Conservation (phyloP, 2,797 vertebrate genomes). For the Oryzias dopingdopingensis region DNA sequence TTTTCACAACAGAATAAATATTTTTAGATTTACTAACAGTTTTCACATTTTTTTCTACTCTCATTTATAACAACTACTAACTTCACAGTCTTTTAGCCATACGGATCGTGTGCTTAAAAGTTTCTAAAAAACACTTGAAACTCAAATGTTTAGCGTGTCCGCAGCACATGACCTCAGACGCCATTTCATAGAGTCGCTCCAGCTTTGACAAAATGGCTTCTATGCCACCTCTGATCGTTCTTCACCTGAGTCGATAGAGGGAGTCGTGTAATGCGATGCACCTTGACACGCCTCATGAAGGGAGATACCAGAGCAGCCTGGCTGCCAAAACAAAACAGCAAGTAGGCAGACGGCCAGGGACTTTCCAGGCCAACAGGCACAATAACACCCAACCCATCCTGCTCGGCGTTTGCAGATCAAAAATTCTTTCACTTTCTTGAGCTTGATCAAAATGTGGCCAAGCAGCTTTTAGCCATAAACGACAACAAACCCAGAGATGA, state of each 20-base stretch:
- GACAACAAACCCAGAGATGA: background rate
- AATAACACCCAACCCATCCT: conserved; percentile 1
- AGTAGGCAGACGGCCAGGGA: background rate
- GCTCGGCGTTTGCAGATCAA: background rate
- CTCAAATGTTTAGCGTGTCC: too few relatives aligned
- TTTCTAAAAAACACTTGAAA: too few relatives aligned
- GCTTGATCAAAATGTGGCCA: too few relatives aligned
- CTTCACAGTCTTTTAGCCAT: too few relatives aligned
- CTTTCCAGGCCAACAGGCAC: background rate
- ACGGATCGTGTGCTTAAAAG: too few relatives aligned
- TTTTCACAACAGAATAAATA: too few relatives aligned
- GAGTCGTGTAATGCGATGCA: conserved; percentile 1
- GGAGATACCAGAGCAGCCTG: conserved; percentile 24
- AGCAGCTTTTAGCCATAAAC: background rate
- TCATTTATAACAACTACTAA: too few relatives aligned
- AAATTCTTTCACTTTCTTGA: background rate
- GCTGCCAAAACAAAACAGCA: background rate
- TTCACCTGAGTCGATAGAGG: conserved; percentile 21
- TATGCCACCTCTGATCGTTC: accelerated
- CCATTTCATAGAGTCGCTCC: conserved; percentile 36
- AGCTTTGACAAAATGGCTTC: conserved; percentile 42
- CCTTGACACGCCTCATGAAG: conserved; percentile 15
- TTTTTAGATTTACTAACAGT: too few relatives aligned
- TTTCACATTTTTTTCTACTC: too few relatives aligned
- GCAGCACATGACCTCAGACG: background rate